Evolutionary conservation across 2,113 vertebrate species (phyloP), one percentile per base, ranked within the genome.

Genomic region (Hiodon alosoides): DNA sequence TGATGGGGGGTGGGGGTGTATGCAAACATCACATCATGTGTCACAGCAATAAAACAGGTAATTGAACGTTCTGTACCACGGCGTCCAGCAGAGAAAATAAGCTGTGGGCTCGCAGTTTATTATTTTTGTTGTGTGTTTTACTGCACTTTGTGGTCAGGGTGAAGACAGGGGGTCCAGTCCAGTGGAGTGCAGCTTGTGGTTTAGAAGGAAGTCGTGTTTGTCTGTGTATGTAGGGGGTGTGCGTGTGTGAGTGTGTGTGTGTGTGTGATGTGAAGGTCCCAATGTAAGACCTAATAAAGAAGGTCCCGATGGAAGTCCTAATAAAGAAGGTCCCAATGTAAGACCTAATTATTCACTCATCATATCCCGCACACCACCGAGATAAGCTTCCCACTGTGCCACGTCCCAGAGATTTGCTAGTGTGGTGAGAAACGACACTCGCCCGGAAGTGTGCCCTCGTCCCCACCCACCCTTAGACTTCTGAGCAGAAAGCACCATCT

Each of bases 81-180:
- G 80, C 64, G 78, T 81, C 80, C 77, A 84, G 81, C 75, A 62
- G 81, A 69, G 81, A 78, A 80, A 85, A 86, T 81, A 69, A 82
- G 78, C 68, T 73, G 54, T 9, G 48, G 60, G 77, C 66, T 75
- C 62, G 75, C 55, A 61, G 59, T 83, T 84, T 81, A 87, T 83
- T 74, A 76, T 59, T 72, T 69, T 79, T 76, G 52, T 68, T 80
- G 80, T 81, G 53, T 68, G 52, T 74, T 84, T 88, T 88, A 84
- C 80, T 78, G 77, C 80, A 53, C 53, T 81, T 76, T 84, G 82
- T 66, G 82, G 84, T 82, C 50, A 16, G 72, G 9, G 14, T 51
- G 10, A n/a, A 52, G 0, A 16, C 48, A 17, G 60, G 58, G 58
- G 58, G 14, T 59, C 4, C 17, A 51, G 10, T 55, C 10, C 47